Conservation (phyloP, 2,888 invertebrate genomes). For the Esperia sulphurella region DNA sequence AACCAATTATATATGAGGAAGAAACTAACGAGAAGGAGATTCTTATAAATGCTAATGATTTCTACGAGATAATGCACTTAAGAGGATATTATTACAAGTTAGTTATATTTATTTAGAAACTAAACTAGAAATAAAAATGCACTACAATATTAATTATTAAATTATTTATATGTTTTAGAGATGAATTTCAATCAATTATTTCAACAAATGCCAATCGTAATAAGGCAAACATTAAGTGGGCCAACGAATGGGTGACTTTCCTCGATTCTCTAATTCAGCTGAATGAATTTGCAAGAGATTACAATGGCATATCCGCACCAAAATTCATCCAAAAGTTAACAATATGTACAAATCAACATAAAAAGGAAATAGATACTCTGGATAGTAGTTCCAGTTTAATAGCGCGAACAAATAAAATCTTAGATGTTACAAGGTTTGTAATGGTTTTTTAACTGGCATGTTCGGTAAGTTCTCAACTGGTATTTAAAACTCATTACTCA, state of each 20-base stretch:
- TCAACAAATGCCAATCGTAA: conserved; percentile 20
- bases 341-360: conserved; percentile 24
- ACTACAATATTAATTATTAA: no score
- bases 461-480: no score
- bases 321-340: conserved; percentile 23
- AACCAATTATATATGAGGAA: conserved; percentile 5
- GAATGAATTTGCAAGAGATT: conserved; percentile 22
- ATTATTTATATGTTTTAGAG: conserved; percentile 20
- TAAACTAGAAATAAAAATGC: no score
- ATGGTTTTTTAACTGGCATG: no score
- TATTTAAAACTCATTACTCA: no score
- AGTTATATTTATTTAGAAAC: no score
- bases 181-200: conserved; percentile 29
- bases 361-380: conserved; percentile 11
- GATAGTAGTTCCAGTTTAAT: not conserved
- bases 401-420: conserved; percentile 19
- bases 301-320: conserved; percentile 25
- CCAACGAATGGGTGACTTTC: conserved; percentile 30
- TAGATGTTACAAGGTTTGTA: conserved; percentile 23
- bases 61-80: conserved; percentile 30
- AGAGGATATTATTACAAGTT: conserved; percentile 32
- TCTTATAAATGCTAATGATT: conserved; percentile 21
- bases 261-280: conserved; percentile 34
- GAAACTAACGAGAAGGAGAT: conserved; percentile 14
- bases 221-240: conserved; percentile 28